Evolutionary conservation across 1,140 invertebrate species (phyloP).

Genomic region (Epicauta chinensis): DNA sequence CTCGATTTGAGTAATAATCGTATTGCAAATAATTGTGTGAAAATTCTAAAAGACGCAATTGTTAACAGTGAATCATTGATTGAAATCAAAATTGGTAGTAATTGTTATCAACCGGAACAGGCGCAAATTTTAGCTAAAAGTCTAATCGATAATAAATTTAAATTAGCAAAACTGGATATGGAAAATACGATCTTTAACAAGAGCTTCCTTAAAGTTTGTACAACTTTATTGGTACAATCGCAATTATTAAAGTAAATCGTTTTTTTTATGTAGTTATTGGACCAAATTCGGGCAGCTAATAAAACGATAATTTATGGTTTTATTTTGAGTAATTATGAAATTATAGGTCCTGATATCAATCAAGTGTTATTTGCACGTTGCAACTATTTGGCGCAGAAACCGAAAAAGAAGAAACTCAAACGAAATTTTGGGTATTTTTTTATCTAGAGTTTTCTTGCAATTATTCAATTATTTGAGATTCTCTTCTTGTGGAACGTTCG

Average conservation of each 20-base stretch:
- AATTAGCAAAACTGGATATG: conserved; percentile 40
- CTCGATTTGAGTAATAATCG: conserved; percentile 33
- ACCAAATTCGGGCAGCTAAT: conserved; percentile 22
- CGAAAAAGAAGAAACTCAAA: conserved; percentile 41
- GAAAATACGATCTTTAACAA: conserved; percentile 42
- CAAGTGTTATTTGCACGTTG: conserved; percentile 43
- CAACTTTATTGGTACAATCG: not conserved
- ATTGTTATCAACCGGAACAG: conserved; percentile 41
- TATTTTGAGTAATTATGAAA: conserved; percentile 42
- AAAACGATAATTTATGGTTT: conserved; percentile 40
- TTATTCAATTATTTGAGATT: too few species aligned
- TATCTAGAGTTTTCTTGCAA: conserved; percentile 17
- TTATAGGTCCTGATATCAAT: conserved; percentile 40
- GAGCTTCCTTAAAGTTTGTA: conserved; percentile 30
- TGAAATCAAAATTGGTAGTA: conserved; percentile 42
- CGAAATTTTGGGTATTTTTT: conserved; percentile 43
- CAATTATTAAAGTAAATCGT: not conserved
- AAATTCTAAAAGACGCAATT: conserved; percentile 16
- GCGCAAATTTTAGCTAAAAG: conserved; percentile 22
- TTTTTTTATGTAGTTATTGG: conserved; percentile 1
- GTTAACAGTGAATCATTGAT: conserved; percentile 37
- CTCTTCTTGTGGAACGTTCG: too few species aligned
- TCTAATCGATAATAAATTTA: conserved; percentile 4
- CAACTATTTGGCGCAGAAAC: conserved; percentile 41
- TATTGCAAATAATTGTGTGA: conserved; percentile 4